Percentiles rank a stretch among this genome's conserved stretches.
phyloP scores from a whole-genome alignment of 2,113 vertebrate species.

The Seriola dumerili region DNA sequence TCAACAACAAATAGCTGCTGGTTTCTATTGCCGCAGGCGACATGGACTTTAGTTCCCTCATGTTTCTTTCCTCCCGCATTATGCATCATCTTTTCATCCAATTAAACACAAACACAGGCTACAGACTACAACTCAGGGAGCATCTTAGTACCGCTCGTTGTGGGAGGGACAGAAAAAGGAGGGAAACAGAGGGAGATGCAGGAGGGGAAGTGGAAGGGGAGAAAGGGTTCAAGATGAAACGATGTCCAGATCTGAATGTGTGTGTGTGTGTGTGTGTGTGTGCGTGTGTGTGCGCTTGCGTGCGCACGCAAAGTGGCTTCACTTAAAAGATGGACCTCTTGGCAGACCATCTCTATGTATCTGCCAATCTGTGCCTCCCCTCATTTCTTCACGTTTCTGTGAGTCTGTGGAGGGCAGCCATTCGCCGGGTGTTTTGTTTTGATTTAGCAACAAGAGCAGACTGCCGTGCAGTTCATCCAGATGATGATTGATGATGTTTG shows the following conservation, averaged over 20 bases:
- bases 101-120: conserved; percentile 77
- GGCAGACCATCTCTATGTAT: conserved; percentile 24
- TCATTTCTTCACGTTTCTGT: conserved; percentile 36
- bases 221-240: conserved; percentile 21
- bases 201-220: not conserved
- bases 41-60: conserved; percentile 72
- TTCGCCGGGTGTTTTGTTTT: conserved; percentile 27
- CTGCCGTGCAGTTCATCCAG: conserved; percentile 40
- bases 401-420: conserved; percentile 33
- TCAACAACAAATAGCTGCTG: conserved; percentile 82
- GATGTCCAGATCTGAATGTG: conserved; percentile 12
- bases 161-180: conserved; percentile 26
- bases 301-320: conserved; percentile 37
- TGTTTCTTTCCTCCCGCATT: conserved; percentile 72
- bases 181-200: conserved; percentile 13
- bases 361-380: conserved; percentile 45
- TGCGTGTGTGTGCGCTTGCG: conserved; percentile 19
- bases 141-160: conserved; percentile 40
- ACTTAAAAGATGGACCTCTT: conserved; percentile 53
- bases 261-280: conserved; percentile 3
- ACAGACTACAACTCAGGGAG: conserved; percentile 57
- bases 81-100: conserved; percentile 82
- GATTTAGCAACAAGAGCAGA: conserved; percentile 43
- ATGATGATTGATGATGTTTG: conserved; percentile 72
- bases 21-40: conserved; percentile 74